Evolutionary conservation across 2,113 vertebrate genomes (phyloP), one percentile per base, ranked within the genome.

Genomic region (Spermophilus dauricus): DNA sequence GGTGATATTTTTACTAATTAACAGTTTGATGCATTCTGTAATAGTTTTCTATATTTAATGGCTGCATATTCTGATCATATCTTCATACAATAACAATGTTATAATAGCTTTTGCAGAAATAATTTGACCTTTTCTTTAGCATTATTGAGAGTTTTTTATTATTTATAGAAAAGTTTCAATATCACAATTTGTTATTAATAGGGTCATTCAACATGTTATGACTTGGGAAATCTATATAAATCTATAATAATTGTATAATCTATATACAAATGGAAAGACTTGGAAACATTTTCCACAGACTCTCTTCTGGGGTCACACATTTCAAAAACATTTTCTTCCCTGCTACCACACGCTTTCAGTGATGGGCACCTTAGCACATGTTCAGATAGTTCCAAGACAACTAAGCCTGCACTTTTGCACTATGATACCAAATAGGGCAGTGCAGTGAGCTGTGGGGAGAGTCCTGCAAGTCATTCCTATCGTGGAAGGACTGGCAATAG

Each of bases 1-100:
- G 24, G 39, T 48, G 42, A 9, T 39, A 37, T 65, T 76, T 91
- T 86, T 75, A 75, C 85, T 91, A 82, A 94, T 73, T 67, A 82
- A 56, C 34, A 56, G 20, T 45, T 69, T 67, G 75, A 70, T 51
- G 37, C 30, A 26, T 24, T 85, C 69, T 58, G 5, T 34, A 53
- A 63, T 82, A 39, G 26, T 69, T 73, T 73, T 51, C 37, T 20
- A 73, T 17, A 53, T 72, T 76, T 90, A 24, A 48, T 56, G 51
- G 14, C 39, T 70, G 28, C 12, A 9, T 30, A 20, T 10, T 67
- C 51, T 86, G 13, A 18, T 67, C 12, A 45, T 70, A 13, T 39
- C 34, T 76, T 96, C 42, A 65, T 63, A 70, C 20, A 96, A 78
- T 70, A 51, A 51, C 45, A 83, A 51, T 91, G 4, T 67, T 76